These are phyloP conservation scores for Columba livia DNA, from an alignment of 2,113 vertebrate genomes.

Conservation along the genomic window DNA sequence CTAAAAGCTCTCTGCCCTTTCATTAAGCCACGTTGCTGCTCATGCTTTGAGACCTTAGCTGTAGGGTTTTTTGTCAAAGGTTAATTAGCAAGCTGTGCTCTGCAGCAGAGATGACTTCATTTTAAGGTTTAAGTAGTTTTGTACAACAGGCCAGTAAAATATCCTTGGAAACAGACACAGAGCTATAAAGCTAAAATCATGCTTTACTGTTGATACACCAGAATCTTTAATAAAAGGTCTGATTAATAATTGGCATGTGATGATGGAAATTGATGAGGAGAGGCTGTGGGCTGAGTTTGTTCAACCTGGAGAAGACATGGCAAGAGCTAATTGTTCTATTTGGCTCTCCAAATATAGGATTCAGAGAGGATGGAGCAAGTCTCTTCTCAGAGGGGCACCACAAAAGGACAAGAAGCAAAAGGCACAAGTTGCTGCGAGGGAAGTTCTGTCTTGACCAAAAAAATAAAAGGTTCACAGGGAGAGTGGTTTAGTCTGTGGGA, in stretches of 20 bases:
- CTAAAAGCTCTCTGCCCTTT: neutral
- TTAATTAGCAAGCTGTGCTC: slow-evolving; percentile 17
- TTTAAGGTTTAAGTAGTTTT: slow-evolving; percentile 31
- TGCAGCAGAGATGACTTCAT: slow-evolving; percentile 8
- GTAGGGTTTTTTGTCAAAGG: neutral
- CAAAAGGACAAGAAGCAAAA: neutral
- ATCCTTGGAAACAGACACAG: slow-evolving; percentile 20
- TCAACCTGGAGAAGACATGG: neutral
- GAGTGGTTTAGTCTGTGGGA: neutral
- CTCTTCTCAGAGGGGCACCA: neutral
- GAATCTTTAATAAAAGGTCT: slow-evolving; percentile 41
- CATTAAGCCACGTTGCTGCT: rapidly evolving
- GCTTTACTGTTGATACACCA: slow-evolving; percentile 16
- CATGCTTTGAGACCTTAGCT: neutral
- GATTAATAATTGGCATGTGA: slow-evolving; percentile 41
- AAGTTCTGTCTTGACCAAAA: neutral
- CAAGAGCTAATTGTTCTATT: neutral
- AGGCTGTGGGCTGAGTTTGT: neutral
- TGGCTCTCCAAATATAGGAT: neutral
- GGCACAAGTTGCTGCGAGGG: neutral
- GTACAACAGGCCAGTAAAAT: slow-evolving; percentile 29
- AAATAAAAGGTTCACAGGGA: neutral
- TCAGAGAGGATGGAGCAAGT: neutral
- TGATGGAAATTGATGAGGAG: slow-evolving; percentile 6
- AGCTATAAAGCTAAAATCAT: slow-evolving; percentile 41